Base-by-base conservation (phyloP, 2,113 vertebrate genomes). In the Nothoprocta perdicaria region DNA sequence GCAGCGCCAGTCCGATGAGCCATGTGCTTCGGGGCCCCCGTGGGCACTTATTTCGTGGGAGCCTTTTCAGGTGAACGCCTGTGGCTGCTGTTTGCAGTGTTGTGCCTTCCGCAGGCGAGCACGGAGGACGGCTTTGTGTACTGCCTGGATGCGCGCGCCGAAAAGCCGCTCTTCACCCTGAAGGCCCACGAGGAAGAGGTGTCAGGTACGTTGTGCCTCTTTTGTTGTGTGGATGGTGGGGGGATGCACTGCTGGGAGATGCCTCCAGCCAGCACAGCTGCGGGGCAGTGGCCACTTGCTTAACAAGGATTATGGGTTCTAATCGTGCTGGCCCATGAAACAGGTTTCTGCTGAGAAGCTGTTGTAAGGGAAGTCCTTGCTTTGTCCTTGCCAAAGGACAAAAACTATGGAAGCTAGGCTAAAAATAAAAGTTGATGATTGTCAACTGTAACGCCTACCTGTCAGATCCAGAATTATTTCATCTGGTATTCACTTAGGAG, bases 61-160 rank as follows among this genome's bases (percentile, higher is more conserved):
- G 26, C 33, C 82, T 63, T 74, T 41, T 24, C 66, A 53, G 57
- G 19, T 43, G 46, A 79, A 26, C 79, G 97, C 88, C 22, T 31
- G 9, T 3, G 1, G 35, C 29, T 92, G 48, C 46, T 74, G 91
- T 79, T 84, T 60, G 17, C 38, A 71, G 35, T 45, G 53, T 27
- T 78, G 67, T 86, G 62, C n/a, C 94, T 90, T 66, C 80, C 77
- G 21, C 90, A 99, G 99, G 98, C 98, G 50, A 99, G 99, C 97
- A 99, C 99, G 52, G 99, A 99, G 11, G 99, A 99, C 5, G 99
- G 99, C 46, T 99, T 99, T 95, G 98, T 99, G 40, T 99, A 99
- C 97, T 98, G 98, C 72, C 96, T 99, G 93, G 99, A 99, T 73
- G 99, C 99, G 29, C 98, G 99, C 6, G 98, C 98, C 10, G 98